Evolutionary conservation across 2,888 invertebrate genomes (phyloP).

Genomic region (Minunthozetes semirufus): DNA sequence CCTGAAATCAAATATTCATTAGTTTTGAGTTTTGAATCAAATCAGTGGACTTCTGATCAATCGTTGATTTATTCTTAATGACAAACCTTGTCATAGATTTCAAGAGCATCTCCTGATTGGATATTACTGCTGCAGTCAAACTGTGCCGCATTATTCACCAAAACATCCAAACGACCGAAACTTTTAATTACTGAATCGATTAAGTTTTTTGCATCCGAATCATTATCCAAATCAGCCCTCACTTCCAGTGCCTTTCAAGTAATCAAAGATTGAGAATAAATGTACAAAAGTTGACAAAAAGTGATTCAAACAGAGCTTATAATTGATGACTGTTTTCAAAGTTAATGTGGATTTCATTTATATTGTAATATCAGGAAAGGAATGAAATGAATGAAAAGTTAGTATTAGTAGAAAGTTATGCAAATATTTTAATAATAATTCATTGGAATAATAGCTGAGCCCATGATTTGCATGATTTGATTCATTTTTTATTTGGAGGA

Average conservation of each 20-base stretch:
- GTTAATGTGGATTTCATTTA: background rate
- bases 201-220: slow-evolving; percentile 13
- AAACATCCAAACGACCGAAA: slow-evolving; percentile 29
- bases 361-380: background rate
- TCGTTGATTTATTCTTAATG: background rate
- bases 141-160: slow-evolving; percentile 36
- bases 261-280: background rate
- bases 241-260: slow-evolving; percentile 29
- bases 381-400: background rate
- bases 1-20: background rate
- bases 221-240: slow-evolving; percentile 25
- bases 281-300: background rate
- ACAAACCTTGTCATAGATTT: background rate
- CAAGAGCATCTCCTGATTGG: background rate
- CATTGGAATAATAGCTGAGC: background rate
- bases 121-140: slow-evolving; percentile 13
- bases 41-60: too few relatives aligned
- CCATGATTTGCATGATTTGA: background rate
- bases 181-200: slow-evolving; percentile 19
- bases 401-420: background rate
- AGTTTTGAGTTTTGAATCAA: background rate
- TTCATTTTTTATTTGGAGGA: slow-evolving; percentile 10
- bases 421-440: background rate
- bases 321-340: background rate
- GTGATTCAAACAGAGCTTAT: background rate